Evolutionary conservation across 2,113 vertebrate species (phyloP).

Genomic region (Mus musculus): GRCm39 chr14:61431501-61432000

Average conservation of each 20-base stretch:
- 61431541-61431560: not conserved
- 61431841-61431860: not conserved
- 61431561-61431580: not conserved
- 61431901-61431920: not conserved
- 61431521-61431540: not conserved
- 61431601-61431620: not conserved
- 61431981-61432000: not conserved
- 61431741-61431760: not conserved
- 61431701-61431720: slow-evolving; percentile 13
- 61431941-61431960: not conserved
- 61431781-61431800: not conserved
- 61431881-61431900: not conserved
- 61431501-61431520: not conserved
- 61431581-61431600: slow-evolving; percentile 22
- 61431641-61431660: not conserved
- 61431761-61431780: not conserved
- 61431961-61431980: not conserved
- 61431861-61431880: not conserved
- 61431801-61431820: not conserved
- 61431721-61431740: not conserved
- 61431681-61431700: slow-evolving; percentile 18
- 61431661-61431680: not conserved
- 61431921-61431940: not conserved
- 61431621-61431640: slow-evolving; percentile 11
- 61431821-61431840: not conserved